phyloP scores from a whole-genome alignment of 2,888 invertebrate genomes.

The Mesochorus sp. region DNA sequence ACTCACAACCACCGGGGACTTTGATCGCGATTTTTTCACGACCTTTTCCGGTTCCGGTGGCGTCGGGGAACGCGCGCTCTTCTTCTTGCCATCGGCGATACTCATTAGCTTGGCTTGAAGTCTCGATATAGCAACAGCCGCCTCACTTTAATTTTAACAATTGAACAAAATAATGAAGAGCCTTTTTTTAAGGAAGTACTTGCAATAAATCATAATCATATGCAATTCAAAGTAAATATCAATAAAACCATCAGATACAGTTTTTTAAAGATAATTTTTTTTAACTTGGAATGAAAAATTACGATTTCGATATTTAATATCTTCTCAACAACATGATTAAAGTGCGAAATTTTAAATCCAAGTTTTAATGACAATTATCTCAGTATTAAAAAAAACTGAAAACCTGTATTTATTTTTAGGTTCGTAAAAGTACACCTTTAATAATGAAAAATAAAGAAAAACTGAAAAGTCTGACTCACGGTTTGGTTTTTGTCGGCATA shows the following conservation, averaged over 20 bases:
- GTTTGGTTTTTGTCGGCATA: conserved; percentile 80
- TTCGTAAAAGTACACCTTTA: too few relatives aligned
- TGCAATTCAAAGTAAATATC: too few relatives aligned
- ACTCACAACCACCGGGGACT: conserved; percentile 71
- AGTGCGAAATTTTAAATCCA: too few relatives aligned
- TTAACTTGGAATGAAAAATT: too few relatives aligned
- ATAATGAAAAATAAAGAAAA: not conserved
- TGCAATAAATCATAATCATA: too few relatives aligned
- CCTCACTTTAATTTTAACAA: conserved; percentile 77
- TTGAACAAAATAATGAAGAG: not conserved
- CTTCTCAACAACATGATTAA: not conserved
- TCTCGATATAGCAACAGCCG: conserved; percentile 84
- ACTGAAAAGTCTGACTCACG: conserved; percentile 70
- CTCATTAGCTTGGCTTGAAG: conserved; percentile 86
- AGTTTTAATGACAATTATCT: too few relatives aligned
- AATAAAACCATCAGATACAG: too few relatives aligned
- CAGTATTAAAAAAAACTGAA: not conserved
- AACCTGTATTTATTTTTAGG: too few relatives aligned
- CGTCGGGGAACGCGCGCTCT: conserved; percentile 78
- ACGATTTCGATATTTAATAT: too few relatives aligned
- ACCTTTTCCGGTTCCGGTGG: conserved; percentile 72
- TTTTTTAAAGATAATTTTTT: too few relatives aligned
- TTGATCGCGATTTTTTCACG: conserved; percentile 72
- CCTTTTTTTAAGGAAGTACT: too few relatives aligned
- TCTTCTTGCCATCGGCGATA: conserved; percentile 84